Evolutionary conservation across 2,113 vertebrate genomes (phyloP), one percentile per base, ranked within the genome.

Genomic region (Nothoprocta pentlandii): DNA sequence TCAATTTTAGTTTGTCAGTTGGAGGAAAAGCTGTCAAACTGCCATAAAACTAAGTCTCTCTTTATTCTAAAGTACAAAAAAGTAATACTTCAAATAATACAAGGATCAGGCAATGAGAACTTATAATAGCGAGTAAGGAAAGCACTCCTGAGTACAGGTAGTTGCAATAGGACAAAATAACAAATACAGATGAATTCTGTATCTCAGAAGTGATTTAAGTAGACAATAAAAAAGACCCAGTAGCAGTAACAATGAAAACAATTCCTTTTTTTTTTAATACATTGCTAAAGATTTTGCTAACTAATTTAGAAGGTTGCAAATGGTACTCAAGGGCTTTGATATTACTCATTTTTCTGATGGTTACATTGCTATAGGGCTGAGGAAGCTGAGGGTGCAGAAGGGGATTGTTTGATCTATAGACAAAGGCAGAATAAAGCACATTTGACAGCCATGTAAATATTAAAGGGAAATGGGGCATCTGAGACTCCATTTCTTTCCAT

Each of bases 1-100:
- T 97, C 93, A 95, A 88, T 95, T 97, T 97, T 67, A 94, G 87
- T 97, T 96, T 97, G 93, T 95, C 71, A 79, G 68, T 89, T 79
- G 76, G 77, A 85, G 68, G 53, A 96, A 95, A 97, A 96, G 41
- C 93, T 96, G 92, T 96, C 96, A 97, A 96, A 94, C 67, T 92
- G 19, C 23, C 84, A 93, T 96, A 96, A 97, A 93, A 94, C 10
- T 80, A 88, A 90, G 59, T 75, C 95, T 86, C 32, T 92, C 49
- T 96, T 62, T 93, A 82, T 89, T 94, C 51, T 90, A 54, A 96
- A 95, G 85, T 80, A 93, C 17, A 93, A 92, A 93, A 94, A 96
- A 88, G 39, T 59, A 96, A 49, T 59, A 47, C 30, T 89, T 96
- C 28, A 90, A 93, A 80, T 59, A 80, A 73, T 62, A 67, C 63